Percentiles rank a stretch among this genome's conserved stretches.
Conservation (phyloP, 2,888 invertebrate species). For the Protodeltote pygarga region DNA sequence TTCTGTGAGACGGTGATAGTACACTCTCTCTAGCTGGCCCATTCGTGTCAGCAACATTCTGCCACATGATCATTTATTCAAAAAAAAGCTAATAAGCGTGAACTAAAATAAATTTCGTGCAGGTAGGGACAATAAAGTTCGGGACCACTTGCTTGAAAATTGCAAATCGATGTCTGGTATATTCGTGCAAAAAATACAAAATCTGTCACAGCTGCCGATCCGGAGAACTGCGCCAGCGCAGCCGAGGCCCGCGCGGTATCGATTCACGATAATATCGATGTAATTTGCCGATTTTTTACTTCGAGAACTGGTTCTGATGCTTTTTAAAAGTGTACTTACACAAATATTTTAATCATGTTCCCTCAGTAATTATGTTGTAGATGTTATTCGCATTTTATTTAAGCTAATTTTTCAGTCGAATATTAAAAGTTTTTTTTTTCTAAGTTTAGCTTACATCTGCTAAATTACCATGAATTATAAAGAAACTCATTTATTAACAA, state of each 20-base stretch:
- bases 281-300: slow-evolving; percentile 33
- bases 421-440: slow-evolving; percentile 7
- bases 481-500: not conserved
- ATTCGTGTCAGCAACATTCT: too few species aligned
- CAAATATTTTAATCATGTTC: slow-evolving; percentile 32
- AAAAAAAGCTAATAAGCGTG: slow-evolving; percentile 14
- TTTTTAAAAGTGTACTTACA: slow-evolving; percentile 13
- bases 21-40: too few species aligned
- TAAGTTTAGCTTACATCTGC: too few species aligned
- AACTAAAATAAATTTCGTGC: slow-evolving; percentile 16
- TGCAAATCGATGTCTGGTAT: slow-evolving; percentile 70
- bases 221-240: slow-evolving; percentile 15
- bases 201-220: slow-evolving; percentile 68
- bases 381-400: slow-evolving; percentile 12
- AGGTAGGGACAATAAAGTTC: slow-evolving; percentile 43
- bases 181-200: slow-evolving; percentile 70
- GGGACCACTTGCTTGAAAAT: slow-evolving; percentile 63
- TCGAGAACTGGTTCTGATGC: slow-evolving; percentile 17
- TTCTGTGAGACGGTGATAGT: too few species aligned
- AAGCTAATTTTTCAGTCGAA: slow-evolving; percentile 13
- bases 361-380: slow-evolving; percentile 35
- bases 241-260: slow-evolving; percentile 31
- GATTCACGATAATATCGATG: slow-evolving; percentile 44
- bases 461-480: not conserved
- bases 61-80: too few species aligned